phyloP scores from a whole-genome alignment of 1,140 invertebrate genomes.

The Orchestia grillus region DNA sequence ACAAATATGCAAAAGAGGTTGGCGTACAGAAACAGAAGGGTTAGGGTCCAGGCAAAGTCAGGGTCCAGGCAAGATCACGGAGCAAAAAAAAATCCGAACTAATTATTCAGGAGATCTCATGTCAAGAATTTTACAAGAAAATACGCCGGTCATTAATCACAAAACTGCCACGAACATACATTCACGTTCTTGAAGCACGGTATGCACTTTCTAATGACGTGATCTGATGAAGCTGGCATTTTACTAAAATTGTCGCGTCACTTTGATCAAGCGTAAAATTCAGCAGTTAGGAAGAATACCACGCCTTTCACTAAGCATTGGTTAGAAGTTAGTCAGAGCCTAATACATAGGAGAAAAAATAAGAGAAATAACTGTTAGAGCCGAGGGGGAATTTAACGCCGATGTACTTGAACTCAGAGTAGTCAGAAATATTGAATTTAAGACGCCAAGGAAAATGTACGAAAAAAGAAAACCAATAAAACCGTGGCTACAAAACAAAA shows the following conservation, averaged over 20 bases:
- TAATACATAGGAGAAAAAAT: background rate
- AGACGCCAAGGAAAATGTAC: background rate
- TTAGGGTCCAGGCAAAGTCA: background rate
- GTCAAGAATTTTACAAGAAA: background rate
- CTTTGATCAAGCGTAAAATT: background rate
- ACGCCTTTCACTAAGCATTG: background rate
- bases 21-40: background rate
- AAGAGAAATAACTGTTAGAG: background rate
- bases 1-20: background rate
- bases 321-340: background rate
- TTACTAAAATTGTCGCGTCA: background rate
- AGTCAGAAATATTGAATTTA: background rate
- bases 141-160: background rate
- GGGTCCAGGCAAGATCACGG: background rate
- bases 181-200: no score
- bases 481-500: background rate
- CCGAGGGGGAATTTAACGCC: background rate
- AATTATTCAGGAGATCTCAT: background rate
- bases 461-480: background rate
- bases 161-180: background rate
- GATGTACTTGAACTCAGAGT: background rate
- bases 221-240: background rate
- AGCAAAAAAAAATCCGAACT: background rate
- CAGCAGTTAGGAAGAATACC: background rate
- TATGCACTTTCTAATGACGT: background rate